These are phyloP conservation scores for Magallana nippona DNA, from an alignment of 2,888 invertebrate genomes.

Conservation along the genomic window DNA sequence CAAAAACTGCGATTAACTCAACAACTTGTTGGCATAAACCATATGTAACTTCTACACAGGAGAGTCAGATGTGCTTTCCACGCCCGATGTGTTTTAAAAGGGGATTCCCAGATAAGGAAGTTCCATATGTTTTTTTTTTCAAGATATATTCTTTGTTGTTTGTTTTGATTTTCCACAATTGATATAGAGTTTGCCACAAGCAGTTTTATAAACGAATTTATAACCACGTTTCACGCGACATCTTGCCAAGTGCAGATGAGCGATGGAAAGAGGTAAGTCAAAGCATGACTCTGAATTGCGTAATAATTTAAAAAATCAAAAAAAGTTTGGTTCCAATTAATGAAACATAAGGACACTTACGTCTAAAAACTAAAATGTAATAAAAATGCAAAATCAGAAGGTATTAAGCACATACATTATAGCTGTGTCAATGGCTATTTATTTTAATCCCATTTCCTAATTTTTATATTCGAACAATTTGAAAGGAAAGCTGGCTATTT, in stretches of 20 bases:
- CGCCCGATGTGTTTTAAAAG: background rate
- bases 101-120: constrained; percentile 6
- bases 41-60: background rate
- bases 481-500: too few relatives aligned
- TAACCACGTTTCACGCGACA: background rate
- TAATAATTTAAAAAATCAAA: background rate
- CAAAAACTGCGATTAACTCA: too few relatives aligned
- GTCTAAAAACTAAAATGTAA: too few relatives aligned
- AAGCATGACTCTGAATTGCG: background rate
- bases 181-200: too few relatives aligned
- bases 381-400: too few relatives aligned
- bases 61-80: constrained; percentile 5
- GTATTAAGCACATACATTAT: too few relatives aligned
- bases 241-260: background rate
- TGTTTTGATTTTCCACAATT: background rate
- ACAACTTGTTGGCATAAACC: background rate
- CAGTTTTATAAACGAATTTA: too few relatives aligned
- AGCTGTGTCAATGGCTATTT: too few relatives aligned
- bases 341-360: too few relatives aligned
- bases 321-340: too few relatives aligned
- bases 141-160: background rate
- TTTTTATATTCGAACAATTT: too few relatives aligned
- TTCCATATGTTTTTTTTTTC: background rate
- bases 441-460: too few relatives aligned
- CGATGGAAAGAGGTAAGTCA: constrained; percentile 23